Evolutionary conservation across 2,888 invertebrate genomes (phyloP), one percentile per base, ranked within the genome.

Genomic region (Scaeva pyrastri): DNA sequence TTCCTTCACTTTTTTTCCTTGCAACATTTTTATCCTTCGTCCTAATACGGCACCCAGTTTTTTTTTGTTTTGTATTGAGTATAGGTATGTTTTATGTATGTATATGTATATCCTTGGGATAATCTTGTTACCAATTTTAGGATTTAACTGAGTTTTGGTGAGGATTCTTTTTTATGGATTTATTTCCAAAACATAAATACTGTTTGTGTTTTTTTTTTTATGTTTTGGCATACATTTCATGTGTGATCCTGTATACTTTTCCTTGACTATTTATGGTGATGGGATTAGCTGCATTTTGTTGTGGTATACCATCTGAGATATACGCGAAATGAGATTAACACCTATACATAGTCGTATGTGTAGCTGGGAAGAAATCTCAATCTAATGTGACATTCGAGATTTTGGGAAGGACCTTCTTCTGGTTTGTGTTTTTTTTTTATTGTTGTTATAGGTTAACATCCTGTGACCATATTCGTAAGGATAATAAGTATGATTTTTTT

Each of bases 251-350:
- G 26, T 48, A 14, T n/a, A 31, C 31, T 31, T 75, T 52, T 50
- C 21, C 39, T 68, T 68, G 62, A 55, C 68, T 85, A 56, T 85
- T 85, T 80, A 85, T 85, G 80, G 45, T 85, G 80, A 85, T 85
- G 68, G 80, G 85, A 85, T 85, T 85, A 80, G 68, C 72, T 71
- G 52, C 21, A 55, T 71, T 75, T 71, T 75, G 19, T 71, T 58
- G 84, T 52, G n/a, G 31, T 16, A 41, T 50, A 10, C 31, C 16
- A 39, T 43, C 39, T 50, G 48, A 85, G 60, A 84, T 56, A 84
- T 56, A 80, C 80, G 80, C 80, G 80, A 85, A 85, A 85, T 77
- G 26, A 68, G 85, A 85, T 85, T 85, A 85, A 76, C 85, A 85
- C 85, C 85, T 85, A 68, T 55, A 14, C 21, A n/a, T 43, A 31